Evolutionary conservation across 2,888 invertebrate genomes (phyloP).

Genomic region (Oligia strigilis): DNA sequence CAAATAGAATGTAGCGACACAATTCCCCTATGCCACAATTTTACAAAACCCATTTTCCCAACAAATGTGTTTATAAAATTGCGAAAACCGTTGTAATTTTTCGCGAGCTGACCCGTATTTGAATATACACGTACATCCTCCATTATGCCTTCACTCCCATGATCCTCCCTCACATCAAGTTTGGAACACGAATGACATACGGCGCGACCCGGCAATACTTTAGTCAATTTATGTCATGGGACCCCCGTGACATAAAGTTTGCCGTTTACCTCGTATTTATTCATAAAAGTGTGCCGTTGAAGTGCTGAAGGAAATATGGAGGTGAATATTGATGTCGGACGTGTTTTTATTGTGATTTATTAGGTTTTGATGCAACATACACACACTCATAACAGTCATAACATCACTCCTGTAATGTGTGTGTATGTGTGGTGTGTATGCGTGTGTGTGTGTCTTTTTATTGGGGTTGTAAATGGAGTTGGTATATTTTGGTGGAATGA

Average conservation of each 20-base stretch:
- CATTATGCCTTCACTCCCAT: neutral
- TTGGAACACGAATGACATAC: constrained; percentile 52
- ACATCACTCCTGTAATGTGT: neutral
- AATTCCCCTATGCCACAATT: neutral
- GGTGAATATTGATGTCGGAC: constrained; percentile 27
- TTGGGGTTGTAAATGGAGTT: neutral
- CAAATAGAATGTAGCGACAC: neutral
- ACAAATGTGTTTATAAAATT: constrained; percentile 7
- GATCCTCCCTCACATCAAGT: constrained; percentile 29
- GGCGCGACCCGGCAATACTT: constrained; percentile 49
- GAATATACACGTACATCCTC: neutral
- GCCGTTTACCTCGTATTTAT: constrained; percentile 55
- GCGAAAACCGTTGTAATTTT: neutral
- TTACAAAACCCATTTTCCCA: neutral
- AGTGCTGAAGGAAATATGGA: constrained; percentile 1
- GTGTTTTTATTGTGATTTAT: constrained; percentile 25
- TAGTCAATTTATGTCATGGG: constrained; percentile 45
- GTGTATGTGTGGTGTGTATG: neutral
- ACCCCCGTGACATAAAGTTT: constrained; percentile 9
- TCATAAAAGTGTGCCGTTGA: constrained; percentile 48
- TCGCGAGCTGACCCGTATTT: neutral
- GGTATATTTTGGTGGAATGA: neutral
- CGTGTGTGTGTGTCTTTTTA: neutral
- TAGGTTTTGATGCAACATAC: neutral
- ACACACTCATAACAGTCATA: neutral